Evolutionary conservation across 2,113 vertebrate species (phyloP), one percentile per base, ranked within the genome.

Genomic region (Daboia siamensis): DNA sequence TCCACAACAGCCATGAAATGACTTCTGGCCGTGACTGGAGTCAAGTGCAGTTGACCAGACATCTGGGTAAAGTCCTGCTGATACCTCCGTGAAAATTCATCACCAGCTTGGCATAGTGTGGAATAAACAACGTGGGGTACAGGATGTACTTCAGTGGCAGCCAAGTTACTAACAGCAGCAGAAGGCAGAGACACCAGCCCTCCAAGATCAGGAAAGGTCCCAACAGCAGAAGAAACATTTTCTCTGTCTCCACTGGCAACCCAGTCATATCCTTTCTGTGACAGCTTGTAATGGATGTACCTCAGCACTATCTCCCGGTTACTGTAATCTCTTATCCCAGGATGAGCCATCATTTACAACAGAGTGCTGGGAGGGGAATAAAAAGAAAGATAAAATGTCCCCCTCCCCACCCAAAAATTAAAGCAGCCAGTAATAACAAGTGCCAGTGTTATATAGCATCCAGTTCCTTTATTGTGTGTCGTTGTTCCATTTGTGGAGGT

Each of bases 1-100:
- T 99, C 99, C 94, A 99, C 98, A 96, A 99, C 99, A 1, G 99
- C 98, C 91, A 98, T 97, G 90, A 99, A 99, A 94, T 98, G 98
- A 92, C 98, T 96, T 94, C 98, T 98, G 93, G 98, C 99, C 89
- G 98, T 98, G 96, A 96, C 96, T 90, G 98, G 98, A 0, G 98
- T 99, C 96, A 99, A 98, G 95, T 99, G 98, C 94, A 99, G 97
- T 96, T 99, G 99, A 95, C 98, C 98, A 10, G 99, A 98, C 98
- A 99, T 99, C 94, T 99, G 98, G 88, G 98, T 98, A 51, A 99
- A 98, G 97, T 99, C 99, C 90, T 98, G 97, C 96, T 98, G 98
- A 96, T 99, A 99, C 74, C 98, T 97, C 9, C 98, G 97, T 29
- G 99, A 98, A 95, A 99, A 99, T 95, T 99, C 98, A 0, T 99